Evolutionary conservation across 1,140 invertebrate species (phyloP), one percentile per base, ranked within the genome.

Genomic region (Lineus longissimus): DNA sequence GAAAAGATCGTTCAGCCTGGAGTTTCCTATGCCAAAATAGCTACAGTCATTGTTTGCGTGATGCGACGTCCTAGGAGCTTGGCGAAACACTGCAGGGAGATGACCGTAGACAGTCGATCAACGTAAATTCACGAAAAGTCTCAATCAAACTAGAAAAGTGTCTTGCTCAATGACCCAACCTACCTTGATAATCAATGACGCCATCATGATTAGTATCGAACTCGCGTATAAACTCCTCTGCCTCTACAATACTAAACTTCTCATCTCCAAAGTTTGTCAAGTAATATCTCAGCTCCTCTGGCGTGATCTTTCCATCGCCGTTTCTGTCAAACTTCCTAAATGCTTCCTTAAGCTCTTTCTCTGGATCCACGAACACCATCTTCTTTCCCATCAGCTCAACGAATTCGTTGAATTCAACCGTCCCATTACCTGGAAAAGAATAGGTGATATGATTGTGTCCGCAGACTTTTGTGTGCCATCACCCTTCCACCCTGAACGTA

Each of bases 341-440:
- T 68, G 95, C 95, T 86, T 98, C 95, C 82, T 94, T 88, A 80
- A 98, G 97, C 84, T 98, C 96, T 83, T 98, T 95, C 86, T 98
- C 95, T 83, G 91, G 95, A 84, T 97, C 95, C 66, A 94, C 97
- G 85, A 97, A 95, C 84, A 97, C 97, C 94, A 98, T 97, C 88
- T 97, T 98, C 78, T 93, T 88, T 31, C 91, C 93, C 93, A 95
- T 95, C 91, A 95, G 93, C 80, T 91, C 88, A 51, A 91, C 81
- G 76, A 89, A 94, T 81, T 96, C 93, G 77, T 94, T 93, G 84
- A 96, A 97, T 84, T 97, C 95, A 85, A 97, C 97, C 77, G 94
- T 97, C 72, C 95, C 95, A 84, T 97, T 97, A 74, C 94, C 94
- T 95, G 97, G 9, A 19, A 27, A 51, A 51, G 25, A 51, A 51